A percentile compares a stretch with the other conserved stretches of the same genome.
These are phyloP conservation scores for Drosophila peninsularis DNA, from an alignment of 2,888 invertebrate species.

Conservation along the genomic window DNA sequence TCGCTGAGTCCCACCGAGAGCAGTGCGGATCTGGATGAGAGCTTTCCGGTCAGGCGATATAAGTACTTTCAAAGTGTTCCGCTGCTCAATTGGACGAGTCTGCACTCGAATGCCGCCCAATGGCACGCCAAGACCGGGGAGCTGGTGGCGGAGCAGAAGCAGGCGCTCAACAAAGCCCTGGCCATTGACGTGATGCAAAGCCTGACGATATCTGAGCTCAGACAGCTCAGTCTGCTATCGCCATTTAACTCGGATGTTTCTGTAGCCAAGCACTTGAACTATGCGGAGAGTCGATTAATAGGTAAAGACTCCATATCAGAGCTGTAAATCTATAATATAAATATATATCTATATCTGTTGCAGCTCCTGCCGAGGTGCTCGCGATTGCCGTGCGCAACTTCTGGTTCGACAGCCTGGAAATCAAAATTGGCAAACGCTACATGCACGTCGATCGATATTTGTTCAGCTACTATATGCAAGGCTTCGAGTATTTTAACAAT, in stretches of 20 bases:
- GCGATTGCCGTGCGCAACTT: neutral
- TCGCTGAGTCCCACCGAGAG: rapidly evolving
- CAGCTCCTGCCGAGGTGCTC: constrained; percentile 6
- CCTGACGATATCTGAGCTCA: neutral
- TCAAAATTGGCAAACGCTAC: constrained; percentile 26
- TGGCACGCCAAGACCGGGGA: neutral
- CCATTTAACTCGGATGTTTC: neutral
- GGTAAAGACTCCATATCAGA: constrained; percentile 5
- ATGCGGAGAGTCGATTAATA: neutral
- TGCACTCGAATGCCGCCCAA: constrained; percentile 8
- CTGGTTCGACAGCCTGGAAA: constrained; percentile 38
- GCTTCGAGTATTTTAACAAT: neutral
- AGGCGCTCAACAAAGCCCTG: neutral
- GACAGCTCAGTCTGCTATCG: rapidly evolving
- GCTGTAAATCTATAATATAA: neutral
- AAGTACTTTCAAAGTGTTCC: neutral
- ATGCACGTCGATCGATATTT: constrained; percentile 33
- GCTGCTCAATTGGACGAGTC: neutral
- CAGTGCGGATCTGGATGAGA: rapidly evolving
- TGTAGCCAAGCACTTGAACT: constrained; percentile 8
- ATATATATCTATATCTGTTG: neutral
- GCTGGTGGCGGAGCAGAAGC: neutral
- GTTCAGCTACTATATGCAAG: constrained; percentile 21
- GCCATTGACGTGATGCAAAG: constrained; percentile 1
- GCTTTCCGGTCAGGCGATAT: rapidly evolving